Evolutionary conservation across 1,140 invertebrate species (phyloP).

Genomic region (Aethina tumida): DNA sequence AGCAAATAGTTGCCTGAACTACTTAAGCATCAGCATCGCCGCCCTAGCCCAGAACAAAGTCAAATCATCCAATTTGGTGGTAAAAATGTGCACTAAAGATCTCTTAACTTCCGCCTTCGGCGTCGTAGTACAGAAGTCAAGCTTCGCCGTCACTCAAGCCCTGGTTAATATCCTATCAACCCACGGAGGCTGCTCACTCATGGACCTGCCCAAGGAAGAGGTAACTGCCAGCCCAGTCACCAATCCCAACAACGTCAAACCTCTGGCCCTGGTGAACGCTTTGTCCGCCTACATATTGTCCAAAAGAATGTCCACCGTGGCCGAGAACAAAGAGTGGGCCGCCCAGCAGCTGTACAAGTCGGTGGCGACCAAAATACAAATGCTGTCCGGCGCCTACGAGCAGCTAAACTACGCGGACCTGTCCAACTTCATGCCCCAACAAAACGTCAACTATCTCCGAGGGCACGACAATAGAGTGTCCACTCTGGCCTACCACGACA

Average conservation of each 20-base stretch:
- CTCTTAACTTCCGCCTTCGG: conserved; percentile 36
- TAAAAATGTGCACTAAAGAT: conserved; percentile 53
- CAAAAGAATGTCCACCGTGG: conserved; percentile 26
- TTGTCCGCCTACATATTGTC: conserved; percentile 51
- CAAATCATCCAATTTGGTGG: conserved; percentile 44
- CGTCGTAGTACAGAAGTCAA: conserved; percentile 20
- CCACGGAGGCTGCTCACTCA: conserved; percentile 36
- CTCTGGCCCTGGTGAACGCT: conserved; percentile 51
- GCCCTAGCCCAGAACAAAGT: conserved; percentile 46
- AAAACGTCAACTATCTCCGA: conserved; percentile 37
- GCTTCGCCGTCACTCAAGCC: conserved; percentile 51
- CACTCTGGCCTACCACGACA: conserved; percentile 36
- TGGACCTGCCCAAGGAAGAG: conserved; percentile 35
- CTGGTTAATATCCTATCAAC: conserved; percentile 46
- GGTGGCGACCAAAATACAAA: conserved; percentile 30
- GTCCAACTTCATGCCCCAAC: conserved; percentile 36
- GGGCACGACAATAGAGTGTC: conserved; percentile 44
- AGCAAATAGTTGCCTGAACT: conserved; percentile 37
- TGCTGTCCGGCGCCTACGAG: conserved; percentile 24
- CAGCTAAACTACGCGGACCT: conserved; percentile 40
- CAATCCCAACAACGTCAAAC: conserved; percentile 28
- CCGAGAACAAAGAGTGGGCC: conserved; percentile 48
- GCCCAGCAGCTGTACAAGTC: conserved; percentile 43
- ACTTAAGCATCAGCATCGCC: conserved; percentile 46
- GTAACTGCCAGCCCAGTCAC: conserved; percentile 9